Evolutionary conservation across 1,140 invertebrate genomes (phyloP).

Genomic region (Phenacoccus solenopsis): DNA sequence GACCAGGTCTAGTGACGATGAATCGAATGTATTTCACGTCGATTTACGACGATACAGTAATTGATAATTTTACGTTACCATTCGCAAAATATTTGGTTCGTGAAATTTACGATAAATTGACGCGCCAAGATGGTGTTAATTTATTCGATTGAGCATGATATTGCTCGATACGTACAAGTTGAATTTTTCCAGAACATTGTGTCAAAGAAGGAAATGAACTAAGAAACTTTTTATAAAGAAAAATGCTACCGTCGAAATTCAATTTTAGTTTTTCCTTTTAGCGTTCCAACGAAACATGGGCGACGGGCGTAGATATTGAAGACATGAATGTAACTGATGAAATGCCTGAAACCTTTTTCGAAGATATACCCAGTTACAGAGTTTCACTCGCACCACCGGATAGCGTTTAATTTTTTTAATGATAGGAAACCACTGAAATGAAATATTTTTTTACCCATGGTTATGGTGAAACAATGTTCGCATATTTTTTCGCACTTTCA

Average conservation of each 20-base stretch:
- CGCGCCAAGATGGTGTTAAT: not conserved
- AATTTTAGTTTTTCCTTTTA: too few relatives aligned
- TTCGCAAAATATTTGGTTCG: too few relatives aligned
- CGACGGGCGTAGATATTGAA: too few relatives aligned
- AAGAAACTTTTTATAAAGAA: not conserved
- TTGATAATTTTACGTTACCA: not conserved
- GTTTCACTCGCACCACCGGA: too few relatives aligned
- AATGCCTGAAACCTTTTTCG: too few relatives aligned
- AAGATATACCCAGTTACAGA: too few relatives aligned
- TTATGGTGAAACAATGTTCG: too few relatives aligned
- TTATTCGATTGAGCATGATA: conserved; percentile 2
- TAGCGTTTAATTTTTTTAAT: not conserved
- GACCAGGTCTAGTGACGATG: not conserved
- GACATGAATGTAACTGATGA: not conserved
- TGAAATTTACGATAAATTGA: not conserved
- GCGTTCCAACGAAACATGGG: too few relatives aligned
- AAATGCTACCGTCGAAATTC: not conserved
- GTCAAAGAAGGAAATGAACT: not conserved
- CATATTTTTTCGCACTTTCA: too few relatives aligned
- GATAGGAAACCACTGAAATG: too few relatives aligned
- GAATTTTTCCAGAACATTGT: not conserved
- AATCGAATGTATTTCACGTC: not conserved
- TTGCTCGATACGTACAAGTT: not conserved
- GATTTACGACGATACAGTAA: not conserved
- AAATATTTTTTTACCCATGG: too few relatives aligned